Evolutionary conservation across 2,888 invertebrate genomes (phyloP).

Genomic region (Spisula solida): DNA sequence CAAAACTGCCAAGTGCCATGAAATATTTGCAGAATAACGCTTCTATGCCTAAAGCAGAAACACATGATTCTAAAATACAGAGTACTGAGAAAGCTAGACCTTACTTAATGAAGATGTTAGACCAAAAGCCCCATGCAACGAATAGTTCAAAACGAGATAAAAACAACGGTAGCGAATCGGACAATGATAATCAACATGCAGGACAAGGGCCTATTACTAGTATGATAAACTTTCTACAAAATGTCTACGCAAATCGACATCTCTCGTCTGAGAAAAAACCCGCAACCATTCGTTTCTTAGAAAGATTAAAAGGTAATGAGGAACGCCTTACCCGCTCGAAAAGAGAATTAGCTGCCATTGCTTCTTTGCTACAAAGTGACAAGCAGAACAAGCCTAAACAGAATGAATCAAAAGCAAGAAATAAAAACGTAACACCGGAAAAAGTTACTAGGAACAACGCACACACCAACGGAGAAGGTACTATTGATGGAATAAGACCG

Average conservation of each 20-base stretch:
- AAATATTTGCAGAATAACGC: not conserved
- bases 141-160: no score
- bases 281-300: not conserved
- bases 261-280: not conserved
- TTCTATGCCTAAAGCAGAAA: not conserved
- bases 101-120: not conserved
- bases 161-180: no score
- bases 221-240: no score
- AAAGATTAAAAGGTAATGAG: not conserved
- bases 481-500: not conserved
- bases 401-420: not conserved
- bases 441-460: not conserved
- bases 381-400: not conserved
- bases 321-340: not conserved
- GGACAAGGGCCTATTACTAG: no score
- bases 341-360: not conserved
- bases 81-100: not conserved
- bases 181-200: no score
- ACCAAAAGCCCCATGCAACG: not conserved
- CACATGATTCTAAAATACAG: not conserved
- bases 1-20: not conserved
- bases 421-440: not conserved
- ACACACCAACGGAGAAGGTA: not conserved
- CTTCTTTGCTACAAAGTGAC: not conserved
- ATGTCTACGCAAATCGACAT: not conserved